Evolutionary conservation across 1,140 invertebrate species (phyloP).

Genomic region (Drosophila takahashii): DNA sequence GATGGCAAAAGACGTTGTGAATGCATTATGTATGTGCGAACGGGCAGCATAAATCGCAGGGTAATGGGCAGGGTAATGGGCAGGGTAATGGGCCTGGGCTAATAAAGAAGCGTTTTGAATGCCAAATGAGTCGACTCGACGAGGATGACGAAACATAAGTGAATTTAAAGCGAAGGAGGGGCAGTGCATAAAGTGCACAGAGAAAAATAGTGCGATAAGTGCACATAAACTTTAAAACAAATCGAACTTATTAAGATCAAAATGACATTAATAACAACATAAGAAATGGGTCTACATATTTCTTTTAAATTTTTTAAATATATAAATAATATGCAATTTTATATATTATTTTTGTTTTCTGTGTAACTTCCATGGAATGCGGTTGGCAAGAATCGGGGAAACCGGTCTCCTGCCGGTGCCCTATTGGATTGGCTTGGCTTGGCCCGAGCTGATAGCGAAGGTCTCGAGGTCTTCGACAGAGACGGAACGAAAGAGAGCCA

Average conservation of each 20-base stretch:
- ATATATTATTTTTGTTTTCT: slow-evolving; percentile 17
- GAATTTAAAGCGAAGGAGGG: slow-evolving; percentile 34
- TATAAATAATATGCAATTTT: too few relatives aligned
- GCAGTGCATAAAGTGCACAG: slow-evolving; percentile 12
- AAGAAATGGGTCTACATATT: too few relatives aligned
- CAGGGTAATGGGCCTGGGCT: slow-evolving; percentile 51
- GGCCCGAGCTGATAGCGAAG: slow-evolving; percentile 38
- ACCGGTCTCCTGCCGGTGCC: slow-evolving; percentile 48
- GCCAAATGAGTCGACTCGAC: slow-evolving; percentile 62
- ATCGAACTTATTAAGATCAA: background rate
- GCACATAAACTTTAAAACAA: background rate
- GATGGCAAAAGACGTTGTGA: slow-evolving; percentile 23
- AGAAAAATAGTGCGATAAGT: slow-evolving; percentile 4
- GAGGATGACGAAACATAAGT: slow-evolving; percentile 52
- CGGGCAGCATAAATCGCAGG: slow-evolving; percentile 58
- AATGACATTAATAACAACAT: too few relatives aligned
- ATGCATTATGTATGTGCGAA: slow-evolving; percentile 66
- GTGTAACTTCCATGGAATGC: slow-evolving; percentile 32
- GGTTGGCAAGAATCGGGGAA: slow-evolving; percentile 35
- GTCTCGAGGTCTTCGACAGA: slow-evolving; percentile 21
- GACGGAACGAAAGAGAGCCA: slow-evolving; percentile 1
- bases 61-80: slow-evolving; percentile 69
- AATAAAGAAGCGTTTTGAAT: slow-evolving; percentile 69
- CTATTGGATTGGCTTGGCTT: slow-evolving; percentile 33
- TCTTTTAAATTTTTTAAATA: too few relatives aligned